Base-by-base conservation (phyloP, 2,113 vertebrate genomes). In the Campylorhamphus procurvoides region DNA sequence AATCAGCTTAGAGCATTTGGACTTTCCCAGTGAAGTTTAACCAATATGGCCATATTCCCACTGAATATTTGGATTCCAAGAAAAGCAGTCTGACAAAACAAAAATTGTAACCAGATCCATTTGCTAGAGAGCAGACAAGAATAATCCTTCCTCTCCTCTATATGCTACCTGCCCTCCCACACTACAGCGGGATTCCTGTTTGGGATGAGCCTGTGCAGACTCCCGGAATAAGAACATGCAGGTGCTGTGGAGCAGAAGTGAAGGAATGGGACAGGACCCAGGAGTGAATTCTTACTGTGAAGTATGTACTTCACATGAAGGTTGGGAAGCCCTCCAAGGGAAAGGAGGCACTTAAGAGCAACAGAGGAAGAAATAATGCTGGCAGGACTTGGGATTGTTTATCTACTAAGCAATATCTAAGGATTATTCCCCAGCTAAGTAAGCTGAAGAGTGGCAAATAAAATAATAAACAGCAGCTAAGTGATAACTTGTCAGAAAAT, bases 21-120 rank as follows among this genome's bases (percentile, higher is more conserved):
- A 46, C 40, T 91, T 91, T 88, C 72, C 72, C 83, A 91, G 62
- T 77, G 20, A 91, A 89, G 6, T 69, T 90, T 90, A 87, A 90
- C 47, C 55, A 77, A 18, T 35, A 47, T 42, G 56, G 68, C 72
- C 18, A 5, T 2, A 19, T 83, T 87, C 78, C 89, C 63, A 44
- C 1, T 55, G 20, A 76, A 83, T 69, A 14, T 69, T 95, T 84
- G 74, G 24, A 87, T 93, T 93, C 53, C 66, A 79, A 76, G 46
- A 76, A 91, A 94, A 89, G 46, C 31, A 50, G 12, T 23, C 28
- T 35, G 24, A 56, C 20, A 19, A 76, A 66, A 37, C 40, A 12
- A 10, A 74, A 66, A 73, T 24, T 46, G 19, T 47, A n/a, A 80
- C 14, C 60, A 71, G n/a, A 72, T 76, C 53, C 39, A 10, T 66